A percentile compares a stretch with the other conserved stretches of the same genome.
These are phyloP conservation scores for Ia io DNA, from an alignment of 2,113 vertebrate genomes.

Conservation along the genomic window DNA sequence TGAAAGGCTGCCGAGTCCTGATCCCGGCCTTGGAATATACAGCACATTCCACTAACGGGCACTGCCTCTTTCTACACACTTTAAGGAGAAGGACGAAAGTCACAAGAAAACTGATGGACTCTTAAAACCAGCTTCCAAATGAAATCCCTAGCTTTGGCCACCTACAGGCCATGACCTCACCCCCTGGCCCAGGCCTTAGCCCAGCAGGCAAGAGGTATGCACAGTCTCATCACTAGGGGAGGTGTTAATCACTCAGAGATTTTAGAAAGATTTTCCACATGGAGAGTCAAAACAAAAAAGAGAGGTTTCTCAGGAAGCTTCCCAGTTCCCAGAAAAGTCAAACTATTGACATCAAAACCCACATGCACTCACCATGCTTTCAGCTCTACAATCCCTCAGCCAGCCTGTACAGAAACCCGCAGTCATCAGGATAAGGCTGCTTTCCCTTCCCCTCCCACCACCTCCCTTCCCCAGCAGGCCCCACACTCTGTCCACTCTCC, in stretches of 20 bases:
- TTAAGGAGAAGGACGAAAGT: not conserved
- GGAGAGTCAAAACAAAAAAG: not conserved
- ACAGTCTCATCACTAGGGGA: not conserved
- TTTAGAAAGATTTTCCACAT: conserved; percentile 29
- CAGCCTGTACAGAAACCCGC: not conserved
- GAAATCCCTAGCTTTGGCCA: not conserved
- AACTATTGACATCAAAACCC: not conserved
- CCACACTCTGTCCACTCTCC: not conserved
- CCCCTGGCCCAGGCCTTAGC: not conserved
- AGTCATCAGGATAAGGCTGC: not conserved
- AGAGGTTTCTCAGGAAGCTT: not conserved
- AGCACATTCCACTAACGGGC: not conserved
- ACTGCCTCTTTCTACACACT: not conserved
- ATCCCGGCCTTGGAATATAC: not conserved
- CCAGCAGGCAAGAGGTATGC: not conserved
- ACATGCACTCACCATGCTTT: not conserved
- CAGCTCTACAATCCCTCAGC: not conserved
- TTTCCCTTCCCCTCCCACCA: not conserved
- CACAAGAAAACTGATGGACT: not conserved
- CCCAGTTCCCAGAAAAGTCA: conserved; percentile 6
- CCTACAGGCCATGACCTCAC: not conserved
- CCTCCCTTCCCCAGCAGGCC: not conserved
- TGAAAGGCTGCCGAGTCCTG: not conserved
- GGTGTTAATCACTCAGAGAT: conserved; percentile 5
- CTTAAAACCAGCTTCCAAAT: conserved; percentile 14